These are phyloP conservation scores for Enteromius mattozi DNA, from an alignment of 2,797 vertebrate species.

Conservation along the genomic window DNA sequence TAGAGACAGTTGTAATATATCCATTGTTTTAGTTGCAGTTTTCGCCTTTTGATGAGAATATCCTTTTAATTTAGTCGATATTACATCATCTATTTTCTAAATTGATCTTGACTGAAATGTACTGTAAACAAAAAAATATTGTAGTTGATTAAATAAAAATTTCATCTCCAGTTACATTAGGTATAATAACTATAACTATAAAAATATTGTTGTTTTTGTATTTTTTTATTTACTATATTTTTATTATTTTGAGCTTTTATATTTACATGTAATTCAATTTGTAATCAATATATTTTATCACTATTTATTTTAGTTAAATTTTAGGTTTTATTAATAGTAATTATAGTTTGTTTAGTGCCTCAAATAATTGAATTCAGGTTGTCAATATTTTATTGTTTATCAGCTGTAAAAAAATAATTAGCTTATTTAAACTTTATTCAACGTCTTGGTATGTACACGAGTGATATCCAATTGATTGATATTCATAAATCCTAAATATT, in stretches of 20 bases:
- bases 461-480: constrained; percentile 4
- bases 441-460: background rate
- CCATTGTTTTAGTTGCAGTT: background rate
- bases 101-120: background rate
- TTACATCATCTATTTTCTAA: background rate
- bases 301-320: background rate
- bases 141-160: background rate
- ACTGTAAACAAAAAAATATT: background rate
- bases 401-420: background rate
- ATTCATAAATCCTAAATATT: constrained; percentile 1
- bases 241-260: background rate
- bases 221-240: background rate
- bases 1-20: background rate
- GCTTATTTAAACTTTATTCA: background rate
- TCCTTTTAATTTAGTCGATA: background rate
- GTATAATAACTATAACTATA: background rate
- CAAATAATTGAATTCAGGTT: background rate
- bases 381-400: background rate
- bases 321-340: background rate
- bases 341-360: background rate
- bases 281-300: too few relatives aligned
- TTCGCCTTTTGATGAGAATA: background rate
- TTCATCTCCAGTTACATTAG: background rate
- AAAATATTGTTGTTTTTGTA: background rate
- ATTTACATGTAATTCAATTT: background rate